These are phyloP conservation scores for Zoroaster sp. DNA, from an alignment of 53 echinoderm and acorn worm species.

Conservation along the genomic window DNA sequence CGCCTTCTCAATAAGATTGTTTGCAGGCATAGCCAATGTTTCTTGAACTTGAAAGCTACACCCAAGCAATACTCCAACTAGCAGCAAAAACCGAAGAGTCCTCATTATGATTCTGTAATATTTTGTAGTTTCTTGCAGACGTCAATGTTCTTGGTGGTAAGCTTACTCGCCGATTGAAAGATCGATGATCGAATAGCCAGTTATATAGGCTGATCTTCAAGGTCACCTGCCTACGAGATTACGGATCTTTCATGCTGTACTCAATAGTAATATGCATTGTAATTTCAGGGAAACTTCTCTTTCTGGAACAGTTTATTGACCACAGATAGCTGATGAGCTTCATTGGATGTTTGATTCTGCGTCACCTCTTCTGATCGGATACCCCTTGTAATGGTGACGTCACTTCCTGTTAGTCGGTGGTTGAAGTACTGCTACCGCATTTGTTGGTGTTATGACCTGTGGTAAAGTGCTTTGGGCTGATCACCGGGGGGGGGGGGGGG, in stretches of 20 bases:
- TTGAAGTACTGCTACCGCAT: not conserved
- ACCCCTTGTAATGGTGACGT: not conserved
- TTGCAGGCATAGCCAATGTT: conserved; percentile 13
- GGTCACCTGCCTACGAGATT: not conserved
- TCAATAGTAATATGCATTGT: not conserved
- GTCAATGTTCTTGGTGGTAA: not conserved
- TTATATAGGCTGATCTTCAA: conserved; percentile 29
- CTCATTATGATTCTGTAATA: not conserved
- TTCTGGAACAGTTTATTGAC: not conserved
- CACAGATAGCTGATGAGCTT: not conserved
- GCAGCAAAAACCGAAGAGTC: not conserved
- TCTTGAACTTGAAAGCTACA: conserved; percentile 16
- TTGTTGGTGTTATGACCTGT: not conserved
- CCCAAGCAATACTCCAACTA: conserved; percentile 5
- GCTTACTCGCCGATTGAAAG: not conserved
- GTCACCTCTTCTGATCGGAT: not conserved
- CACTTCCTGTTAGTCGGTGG: not conserved
- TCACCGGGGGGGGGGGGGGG: no score
- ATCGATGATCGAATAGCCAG: not conserved
- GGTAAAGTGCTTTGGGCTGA: not conserved
- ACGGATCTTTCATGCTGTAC: not conserved
- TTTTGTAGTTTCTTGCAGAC: not conserved
- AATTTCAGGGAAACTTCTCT: not conserved
- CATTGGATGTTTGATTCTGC: not conserved
- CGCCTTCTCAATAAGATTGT: not conserved